A percentile compares a stretch with the other conserved stretches of the same genome.
phyloP scores from a whole-genome alignment of 2,113 vertebrate species.

The Sorex araneus region DNA sequence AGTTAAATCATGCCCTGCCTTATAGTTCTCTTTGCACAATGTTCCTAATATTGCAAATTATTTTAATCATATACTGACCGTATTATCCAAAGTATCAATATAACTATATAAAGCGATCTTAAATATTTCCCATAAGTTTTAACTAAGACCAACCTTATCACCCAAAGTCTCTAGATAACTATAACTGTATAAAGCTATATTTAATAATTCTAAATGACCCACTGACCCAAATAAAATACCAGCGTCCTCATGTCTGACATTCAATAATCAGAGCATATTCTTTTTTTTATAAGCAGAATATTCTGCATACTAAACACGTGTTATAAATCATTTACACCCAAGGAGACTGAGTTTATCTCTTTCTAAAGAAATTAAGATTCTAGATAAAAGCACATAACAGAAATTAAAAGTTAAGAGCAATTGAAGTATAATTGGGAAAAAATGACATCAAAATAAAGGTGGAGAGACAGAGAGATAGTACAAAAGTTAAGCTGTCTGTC shows the following conservation, averaged over 20 bases:
- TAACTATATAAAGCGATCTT: too few species aligned
- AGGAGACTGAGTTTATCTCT: slow-evolving; percentile 15
- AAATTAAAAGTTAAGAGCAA: not conserved
- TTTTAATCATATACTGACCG: too few species aligned
- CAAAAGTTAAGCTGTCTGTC: too few species aligned
- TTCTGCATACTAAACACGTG: not conserved
- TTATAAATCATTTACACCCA: slow-evolving; percentile 6
- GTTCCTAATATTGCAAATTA: too few species aligned
- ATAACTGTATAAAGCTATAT: not conserved
- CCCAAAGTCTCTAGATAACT: not conserved
- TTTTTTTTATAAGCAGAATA: not conserved
- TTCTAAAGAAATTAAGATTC: slow-evolving; percentile 43
- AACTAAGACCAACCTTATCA: not conserved
- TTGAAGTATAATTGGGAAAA: not conserved
- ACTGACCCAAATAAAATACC: slow-evolving; percentile 4
- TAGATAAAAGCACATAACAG: not conserved
- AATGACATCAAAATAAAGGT: not conserved
- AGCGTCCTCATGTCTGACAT: not conserved
- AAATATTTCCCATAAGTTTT: not conserved
- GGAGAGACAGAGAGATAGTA: too few species aligned
- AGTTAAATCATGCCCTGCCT: too few species aligned
- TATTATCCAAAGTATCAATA: too few species aligned
- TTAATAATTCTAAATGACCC: not conserved
- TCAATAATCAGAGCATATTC: not conserved
- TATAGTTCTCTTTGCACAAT: too few species aligned